Evolutionary conservation across 1,140 invertebrate genomes (phyloP), one percentile per base, ranked within the genome.

Genomic region (Drosophila mayri): DNA sequence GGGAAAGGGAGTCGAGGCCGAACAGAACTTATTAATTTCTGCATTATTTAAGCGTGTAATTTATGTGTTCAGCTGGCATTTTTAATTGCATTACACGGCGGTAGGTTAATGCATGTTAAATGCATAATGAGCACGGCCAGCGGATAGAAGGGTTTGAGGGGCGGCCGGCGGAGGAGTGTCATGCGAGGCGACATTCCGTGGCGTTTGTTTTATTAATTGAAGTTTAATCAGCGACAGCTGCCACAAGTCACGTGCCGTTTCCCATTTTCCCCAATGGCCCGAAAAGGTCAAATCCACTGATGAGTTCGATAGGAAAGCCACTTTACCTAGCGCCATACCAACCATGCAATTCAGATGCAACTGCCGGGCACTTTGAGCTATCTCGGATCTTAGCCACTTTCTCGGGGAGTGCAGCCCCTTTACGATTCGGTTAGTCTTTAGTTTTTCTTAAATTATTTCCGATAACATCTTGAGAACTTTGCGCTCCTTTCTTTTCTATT

Each of bases 71-170:
- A 76, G 84, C 66, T 86, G 81, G 73, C 84, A 75, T 88, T 87
- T 88, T 87, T 88, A 87, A 87, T 87, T 90, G 76, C 84, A 88
- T 87, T 87, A 87, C 84, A 87, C 68, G 68, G 72, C 67, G 81
- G 71, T 61, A 44, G 85, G 81, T 90, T 90, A 90, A 90, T 90
- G 85, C 85, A 90, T 90, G 86, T 90, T 90, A 90, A 90, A 90
- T 90, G 81, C 78, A 70, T 77, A 88, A 81, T 67, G 59, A 67
- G 70, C 62, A 30, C 47, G 38, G 44, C 46, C 25, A 32, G 32
- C 35, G 18, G 43, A 47, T n/a, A 3, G 49, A 10, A 46, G 10
- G 14, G 35, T 32, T 37, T 16, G 2, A 44, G 50, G 47, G 38
- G 40, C n/a, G 11, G 22, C 47, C 47, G 44, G 37, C 46, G 64